Evolutionary conservation across 1,140 invertebrate species (phyloP).

Genomic region (Ruditapes philippinarum): DNA sequence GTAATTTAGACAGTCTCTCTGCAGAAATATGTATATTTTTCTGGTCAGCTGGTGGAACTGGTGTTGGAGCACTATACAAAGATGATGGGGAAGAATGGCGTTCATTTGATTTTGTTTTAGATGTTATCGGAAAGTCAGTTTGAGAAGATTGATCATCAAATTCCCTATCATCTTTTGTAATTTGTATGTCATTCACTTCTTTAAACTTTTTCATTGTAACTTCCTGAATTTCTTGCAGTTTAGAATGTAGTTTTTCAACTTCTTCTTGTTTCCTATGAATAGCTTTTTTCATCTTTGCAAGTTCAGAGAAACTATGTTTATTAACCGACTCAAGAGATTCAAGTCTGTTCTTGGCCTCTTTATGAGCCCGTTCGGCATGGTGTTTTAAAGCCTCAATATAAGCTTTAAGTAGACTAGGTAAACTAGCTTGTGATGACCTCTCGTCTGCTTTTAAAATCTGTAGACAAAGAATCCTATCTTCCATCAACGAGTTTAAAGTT

Average conservation of each 20-base stretch:
- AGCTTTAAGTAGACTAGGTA: conserved; percentile 45
- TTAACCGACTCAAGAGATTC: conserved; percentile 54
- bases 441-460: conserved; percentile 58
- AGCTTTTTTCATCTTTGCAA: conserved; percentile 62
- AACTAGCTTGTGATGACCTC: conserved; percentile 4
- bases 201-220: conserved; percentile 64
- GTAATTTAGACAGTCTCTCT: conserved; percentile 78
- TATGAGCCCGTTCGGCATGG: conserved; percentile 44
- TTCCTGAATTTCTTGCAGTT: conserved; percentile 66
- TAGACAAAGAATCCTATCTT: conserved; percentile 70
- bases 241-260: conserved; percentile 56
- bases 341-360: conserved; percentile 41
- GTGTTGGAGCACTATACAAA: conserved; percentile 53
- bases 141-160: conserved; percentile 41
- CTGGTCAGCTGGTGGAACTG: conserved; percentile 43
- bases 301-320: conserved; percentile 53
- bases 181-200: conserved; percentile 50
- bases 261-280: conserved; percentile 47
- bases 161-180: conserved; percentile 3
- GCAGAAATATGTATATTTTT: conserved; percentile 77
- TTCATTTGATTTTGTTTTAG: background rate
- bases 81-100: conserved; percentile 26
- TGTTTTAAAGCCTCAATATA: conserved; percentile 62
- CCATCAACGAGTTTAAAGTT: conserved; percentile 64
- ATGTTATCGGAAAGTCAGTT: conserved; percentile 7